Percentiles rank a stretch among this genome's conserved stretches.
phyloP scores from a whole-genome alignment of 2,113 vertebrate species.

The Ploceus nigricollis region DNA sequence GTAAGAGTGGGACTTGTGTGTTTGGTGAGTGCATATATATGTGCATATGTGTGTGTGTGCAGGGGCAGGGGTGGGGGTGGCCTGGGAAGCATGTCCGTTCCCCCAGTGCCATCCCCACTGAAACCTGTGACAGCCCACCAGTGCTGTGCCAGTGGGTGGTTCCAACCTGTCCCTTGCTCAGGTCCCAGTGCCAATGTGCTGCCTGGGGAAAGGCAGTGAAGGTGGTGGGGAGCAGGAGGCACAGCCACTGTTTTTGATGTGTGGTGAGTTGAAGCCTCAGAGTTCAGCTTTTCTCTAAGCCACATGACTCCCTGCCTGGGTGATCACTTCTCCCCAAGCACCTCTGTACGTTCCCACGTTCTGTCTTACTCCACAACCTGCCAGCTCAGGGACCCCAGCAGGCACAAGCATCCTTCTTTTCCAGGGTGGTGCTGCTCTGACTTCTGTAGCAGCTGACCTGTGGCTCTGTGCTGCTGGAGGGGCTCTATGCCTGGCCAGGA shows the following conservation, averaged over 20 bases:
- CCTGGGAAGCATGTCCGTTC: background rate
- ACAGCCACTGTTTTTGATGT: accelerated
- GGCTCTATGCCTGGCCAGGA: background rate
- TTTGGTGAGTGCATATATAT: background rate
- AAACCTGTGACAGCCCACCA: background rate
- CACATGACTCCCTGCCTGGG: background rate
- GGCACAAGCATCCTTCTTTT: background rate
- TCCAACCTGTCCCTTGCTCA: background rate
- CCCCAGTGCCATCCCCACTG: background rate
- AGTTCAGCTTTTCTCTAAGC: accelerated
- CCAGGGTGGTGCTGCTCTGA: background rate
- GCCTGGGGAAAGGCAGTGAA: too few species aligned
- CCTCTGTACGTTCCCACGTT: accelerated
- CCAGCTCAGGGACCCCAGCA: background rate
- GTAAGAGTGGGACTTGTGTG: background rate
- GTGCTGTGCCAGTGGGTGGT: too few species aligned
- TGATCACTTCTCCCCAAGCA: background rate
- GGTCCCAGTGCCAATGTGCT: accelerated
- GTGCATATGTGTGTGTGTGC: background rate
- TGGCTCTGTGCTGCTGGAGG: background rate
- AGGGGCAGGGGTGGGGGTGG: background rate
- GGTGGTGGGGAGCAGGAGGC: background rate
- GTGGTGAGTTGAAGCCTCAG: background rate
- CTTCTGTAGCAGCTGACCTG: background rate
- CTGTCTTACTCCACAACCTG: accelerated